Conservation (phyloP, 2,797 vertebrate genomes). For the Tadarida brasiliensis region DNA sequence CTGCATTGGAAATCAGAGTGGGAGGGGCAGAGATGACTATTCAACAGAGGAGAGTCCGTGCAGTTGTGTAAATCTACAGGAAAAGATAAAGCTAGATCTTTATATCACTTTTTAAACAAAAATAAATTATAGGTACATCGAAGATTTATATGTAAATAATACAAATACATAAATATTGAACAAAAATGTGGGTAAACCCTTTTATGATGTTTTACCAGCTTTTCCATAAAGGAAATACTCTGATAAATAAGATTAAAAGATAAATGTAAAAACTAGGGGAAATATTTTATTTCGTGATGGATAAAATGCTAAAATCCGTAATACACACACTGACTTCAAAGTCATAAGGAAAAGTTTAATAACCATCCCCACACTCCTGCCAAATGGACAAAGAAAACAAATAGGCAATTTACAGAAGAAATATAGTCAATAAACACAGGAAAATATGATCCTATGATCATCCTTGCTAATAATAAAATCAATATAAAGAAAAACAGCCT, state of each 20-base stretch:
- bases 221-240: constrained; percentile 51
- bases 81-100: constrained; percentile 21
- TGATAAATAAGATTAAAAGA: constrained; percentile 38
- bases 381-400: constrained; percentile 5
- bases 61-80: neutral
- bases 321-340: constrained; percentile 32
- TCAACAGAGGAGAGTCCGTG: neutral
- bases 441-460: neutral
- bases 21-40: neutral
- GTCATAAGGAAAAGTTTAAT: neutral
- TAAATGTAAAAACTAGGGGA: constrained; percentile 26
- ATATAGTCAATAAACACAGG: neutral
- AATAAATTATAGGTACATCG: constrained; percentile 43
- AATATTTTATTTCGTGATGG: constrained; percentile 11
- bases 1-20: neutral
- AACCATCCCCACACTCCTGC: neutral
- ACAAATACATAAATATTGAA: constrained; percentile 34
- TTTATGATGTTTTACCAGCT: constrained; percentile 37
- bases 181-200: constrained; percentile 34
- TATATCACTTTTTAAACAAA: constrained; percentile 39
- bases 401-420: neutral
- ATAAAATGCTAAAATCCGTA: constrained; percentile 9
- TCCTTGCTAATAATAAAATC: constrained; percentile 29
- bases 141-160: constrained; percentile 54
- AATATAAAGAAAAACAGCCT: neutral